These are phyloP conservation scores for Cyprinella venusta DNA, from an alignment of 2,797 vertebrate genomes.

Conservation along the genomic window DNA sequence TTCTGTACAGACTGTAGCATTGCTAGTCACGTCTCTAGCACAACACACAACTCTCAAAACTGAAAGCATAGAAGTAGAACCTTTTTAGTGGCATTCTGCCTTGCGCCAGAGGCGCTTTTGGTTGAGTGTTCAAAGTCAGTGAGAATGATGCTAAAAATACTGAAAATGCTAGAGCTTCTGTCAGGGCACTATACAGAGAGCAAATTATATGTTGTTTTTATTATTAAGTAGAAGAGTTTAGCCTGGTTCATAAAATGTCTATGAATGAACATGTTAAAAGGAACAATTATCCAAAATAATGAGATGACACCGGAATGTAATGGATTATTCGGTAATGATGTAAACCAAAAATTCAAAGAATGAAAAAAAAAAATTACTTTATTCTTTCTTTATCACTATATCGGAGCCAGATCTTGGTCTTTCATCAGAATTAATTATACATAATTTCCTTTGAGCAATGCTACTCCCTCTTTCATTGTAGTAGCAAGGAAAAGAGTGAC, in stretches of 20 bases:
- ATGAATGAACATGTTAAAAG: background rate
- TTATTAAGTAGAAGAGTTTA: background rate
- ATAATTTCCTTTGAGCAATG: background rate
- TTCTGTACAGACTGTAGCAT: background rate
- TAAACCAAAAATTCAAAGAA: background rate
- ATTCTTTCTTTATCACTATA: background rate
- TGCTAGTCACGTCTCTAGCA: background rate
- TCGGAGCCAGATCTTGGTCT: background rate
- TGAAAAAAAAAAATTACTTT: background rate
- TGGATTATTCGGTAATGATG: background rate
- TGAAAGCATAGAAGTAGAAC: background rate
- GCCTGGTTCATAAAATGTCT: background rate
- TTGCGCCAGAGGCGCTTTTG: background rate
- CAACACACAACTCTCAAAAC: background rate
- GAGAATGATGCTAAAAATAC: slow-evolving; percentile 4
- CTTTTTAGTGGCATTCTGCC: background rate
- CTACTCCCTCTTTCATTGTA: background rate
- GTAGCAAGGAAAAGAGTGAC: background rate
- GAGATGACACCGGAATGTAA: background rate
- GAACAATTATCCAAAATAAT: background rate
- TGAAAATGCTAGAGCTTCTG: background rate
- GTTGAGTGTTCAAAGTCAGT: background rate
- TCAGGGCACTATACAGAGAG: background rate
- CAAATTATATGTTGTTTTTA: background rate
- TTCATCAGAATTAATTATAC: background rate